Evolutionary conservation across 2,888 invertebrate genomes (phyloP).

Genomic region (Nipponacmea schrenckii): DNA sequence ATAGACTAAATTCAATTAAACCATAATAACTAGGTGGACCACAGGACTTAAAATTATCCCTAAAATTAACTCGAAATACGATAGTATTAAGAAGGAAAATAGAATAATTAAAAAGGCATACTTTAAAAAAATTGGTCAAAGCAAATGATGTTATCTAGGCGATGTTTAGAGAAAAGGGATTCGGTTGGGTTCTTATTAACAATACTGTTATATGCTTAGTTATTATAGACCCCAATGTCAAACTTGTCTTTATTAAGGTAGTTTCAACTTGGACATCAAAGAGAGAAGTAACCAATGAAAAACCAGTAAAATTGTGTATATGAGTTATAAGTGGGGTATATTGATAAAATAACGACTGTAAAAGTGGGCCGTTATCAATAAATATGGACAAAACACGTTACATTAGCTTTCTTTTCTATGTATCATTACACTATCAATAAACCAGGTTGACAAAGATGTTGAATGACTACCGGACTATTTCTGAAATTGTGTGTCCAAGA

Average conservation of each 20-base stretch:
- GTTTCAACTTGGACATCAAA: not conserved
- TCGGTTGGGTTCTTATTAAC: not conserved
- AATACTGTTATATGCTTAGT: not conserved
- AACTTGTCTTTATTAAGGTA: no score
- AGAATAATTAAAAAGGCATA: not conserved
- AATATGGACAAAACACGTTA: conserved; percentile 1
- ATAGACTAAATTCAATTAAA: no score
- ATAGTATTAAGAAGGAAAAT: not conserved
- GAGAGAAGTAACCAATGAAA: not conserved
- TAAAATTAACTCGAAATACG: conserved; percentile 4
- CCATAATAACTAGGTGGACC: no score
- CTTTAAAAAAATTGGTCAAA: conserved; percentile 5
- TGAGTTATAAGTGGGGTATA: not conserved
- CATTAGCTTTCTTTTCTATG: no score
- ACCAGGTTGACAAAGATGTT: no score
- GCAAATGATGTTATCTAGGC: not conserved
- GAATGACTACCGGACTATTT: no score
- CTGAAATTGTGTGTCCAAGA: no score
- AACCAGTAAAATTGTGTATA: no score
- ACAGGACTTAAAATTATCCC: not conserved
- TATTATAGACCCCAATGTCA: not conserved
- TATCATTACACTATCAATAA: no score
- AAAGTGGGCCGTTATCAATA: conserved; percentile 1
- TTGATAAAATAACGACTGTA: conserved; percentile 4
- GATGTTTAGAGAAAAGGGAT: not conserved